A percentile compares a stretch with the other conserved stretches of the same genome.
Evolutionary conservation across 1,140 invertebrate species (phyloP).

Genomic region (Heterodera schachtii): DNA sequence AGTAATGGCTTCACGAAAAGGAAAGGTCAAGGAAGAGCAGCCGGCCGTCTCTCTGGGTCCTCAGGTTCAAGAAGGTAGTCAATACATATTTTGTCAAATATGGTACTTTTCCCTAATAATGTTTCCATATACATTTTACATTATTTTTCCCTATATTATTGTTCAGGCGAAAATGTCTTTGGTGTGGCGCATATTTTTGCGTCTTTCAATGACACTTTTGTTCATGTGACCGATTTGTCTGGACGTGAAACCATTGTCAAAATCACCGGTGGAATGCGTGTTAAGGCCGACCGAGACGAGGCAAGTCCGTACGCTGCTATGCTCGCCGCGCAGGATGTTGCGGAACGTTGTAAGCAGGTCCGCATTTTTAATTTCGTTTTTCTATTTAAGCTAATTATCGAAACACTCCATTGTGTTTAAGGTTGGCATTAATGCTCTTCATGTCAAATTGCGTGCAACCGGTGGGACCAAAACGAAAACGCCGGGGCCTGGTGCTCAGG

Average conservation of each 20-base stretch:
- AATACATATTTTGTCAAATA: too few species aligned
- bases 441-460: constrained; percentile 96
- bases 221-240: constrained; percentile 98
- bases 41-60: constrained; percentile 94
- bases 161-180: constrained; percentile 84
- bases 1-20: constrained; percentile 91
- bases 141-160: neutral
- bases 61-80: constrained; percentile 79
- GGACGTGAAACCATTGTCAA: constrained; percentile 95
- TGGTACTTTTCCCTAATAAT: too few species aligned
- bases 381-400: neutral
- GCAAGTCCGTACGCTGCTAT: constrained; percentile 99
- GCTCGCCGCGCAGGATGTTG: constrained; percentile 99
- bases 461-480: constrained; percentile 93
- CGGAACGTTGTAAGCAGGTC: constrained; percentile 90
- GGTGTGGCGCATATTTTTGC: constrained; percentile 99
- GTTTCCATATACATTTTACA: too few species aligned
- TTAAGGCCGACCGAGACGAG: constrained; percentile 99
- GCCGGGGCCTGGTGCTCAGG: constrained; percentile 96
- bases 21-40: constrained; percentile 90
- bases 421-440: constrained; percentile 91
- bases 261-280: constrained; percentile 99
- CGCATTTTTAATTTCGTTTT: neutral
- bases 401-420: constrained; percentile 18
- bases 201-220: constrained; percentile 99